Evolutionary conservation across 2,797 vertebrate species (phyloP).

Genomic region (Synaphobranchus kaupii): DNA sequence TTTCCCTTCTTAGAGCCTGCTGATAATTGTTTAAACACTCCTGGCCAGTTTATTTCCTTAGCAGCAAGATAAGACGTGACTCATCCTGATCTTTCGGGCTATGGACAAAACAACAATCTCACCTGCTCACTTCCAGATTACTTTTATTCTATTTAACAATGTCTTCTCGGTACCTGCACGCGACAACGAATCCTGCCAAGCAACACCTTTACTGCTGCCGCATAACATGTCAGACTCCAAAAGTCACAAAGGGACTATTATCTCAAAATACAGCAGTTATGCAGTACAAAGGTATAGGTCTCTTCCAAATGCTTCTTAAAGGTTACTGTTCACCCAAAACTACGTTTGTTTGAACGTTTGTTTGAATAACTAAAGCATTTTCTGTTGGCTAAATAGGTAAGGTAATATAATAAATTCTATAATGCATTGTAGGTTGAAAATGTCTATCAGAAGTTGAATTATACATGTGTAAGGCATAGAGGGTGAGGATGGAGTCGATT

Average conservation of each 20-base stretch:
- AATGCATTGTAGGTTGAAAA: not conserved
- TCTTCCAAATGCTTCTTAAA: not conserved
- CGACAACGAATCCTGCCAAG: constrained; percentile 9
- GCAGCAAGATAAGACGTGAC: not conserved
- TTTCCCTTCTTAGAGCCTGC: not conserved
- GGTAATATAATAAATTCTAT: not conserved
- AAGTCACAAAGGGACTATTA: not conserved
- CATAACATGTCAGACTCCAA: not conserved
- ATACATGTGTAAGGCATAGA: not conserved
- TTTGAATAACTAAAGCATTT: not conserved
- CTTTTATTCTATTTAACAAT: constrained; percentile 1
- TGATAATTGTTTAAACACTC: not conserved
- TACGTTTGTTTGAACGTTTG: not conserved
- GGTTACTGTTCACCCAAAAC: not conserved
- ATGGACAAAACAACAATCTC: not conserved
- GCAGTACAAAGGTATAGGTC: not conserved
- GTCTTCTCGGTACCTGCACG: not conserved
- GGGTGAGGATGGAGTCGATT: not conserved
- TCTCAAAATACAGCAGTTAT: not conserved
- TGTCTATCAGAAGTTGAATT: not conserved
- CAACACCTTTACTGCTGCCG: not conserved
- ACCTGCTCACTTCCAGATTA: not conserved
- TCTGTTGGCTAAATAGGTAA: not conserved
- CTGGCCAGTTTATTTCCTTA: not conserved
- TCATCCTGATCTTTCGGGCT: not conserved